Percentiles rank a stretch among this genome's conserved stretches.
Evolutionary conservation across 2,888 invertebrate species (phyloP).

Genomic region (Cantharis nigra): DNA sequence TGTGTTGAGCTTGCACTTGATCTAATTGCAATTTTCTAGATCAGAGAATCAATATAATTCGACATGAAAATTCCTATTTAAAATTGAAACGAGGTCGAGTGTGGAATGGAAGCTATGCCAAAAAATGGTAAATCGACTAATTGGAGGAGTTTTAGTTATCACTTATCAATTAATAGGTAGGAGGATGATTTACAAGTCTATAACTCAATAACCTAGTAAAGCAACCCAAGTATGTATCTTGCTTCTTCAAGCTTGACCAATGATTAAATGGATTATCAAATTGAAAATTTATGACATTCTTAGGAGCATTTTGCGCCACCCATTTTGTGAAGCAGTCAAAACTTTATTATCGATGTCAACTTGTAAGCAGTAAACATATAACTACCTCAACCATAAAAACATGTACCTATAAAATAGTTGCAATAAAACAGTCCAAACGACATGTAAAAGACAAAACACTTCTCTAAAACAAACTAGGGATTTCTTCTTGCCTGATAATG

Average conservation of each 20-base stretch:
- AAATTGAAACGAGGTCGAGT: background rate
- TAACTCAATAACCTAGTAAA: background rate
- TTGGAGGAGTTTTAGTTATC: background rate
- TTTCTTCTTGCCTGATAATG: background rate
- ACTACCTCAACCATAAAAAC: background rate
- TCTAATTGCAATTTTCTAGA: background rate
- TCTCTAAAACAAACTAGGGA: background rate
- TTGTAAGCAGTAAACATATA: background rate
- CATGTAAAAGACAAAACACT: background rate
- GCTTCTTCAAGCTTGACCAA: background rate
- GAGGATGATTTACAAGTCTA: background rate
- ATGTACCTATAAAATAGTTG: background rate
- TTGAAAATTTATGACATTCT: background rate
- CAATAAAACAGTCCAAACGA: background rate
- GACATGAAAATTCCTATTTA: background rate
- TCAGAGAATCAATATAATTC: background rate
- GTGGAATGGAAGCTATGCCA: background rate
- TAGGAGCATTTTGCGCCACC: background rate
- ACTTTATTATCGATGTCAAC: background rate
- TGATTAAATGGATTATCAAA: background rate
- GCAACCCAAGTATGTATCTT: background rate
- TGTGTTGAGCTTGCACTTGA: background rate
- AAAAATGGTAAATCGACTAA: background rate
- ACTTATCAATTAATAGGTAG: background rate
- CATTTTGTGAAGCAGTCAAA: background rate